Percentiles rank a stretch among this genome's conserved stretches.
Evolutionary conservation across 2,797 vertebrate genomes (phyloP).

Genomic region (Geotrypetes seraphini): DNA sequence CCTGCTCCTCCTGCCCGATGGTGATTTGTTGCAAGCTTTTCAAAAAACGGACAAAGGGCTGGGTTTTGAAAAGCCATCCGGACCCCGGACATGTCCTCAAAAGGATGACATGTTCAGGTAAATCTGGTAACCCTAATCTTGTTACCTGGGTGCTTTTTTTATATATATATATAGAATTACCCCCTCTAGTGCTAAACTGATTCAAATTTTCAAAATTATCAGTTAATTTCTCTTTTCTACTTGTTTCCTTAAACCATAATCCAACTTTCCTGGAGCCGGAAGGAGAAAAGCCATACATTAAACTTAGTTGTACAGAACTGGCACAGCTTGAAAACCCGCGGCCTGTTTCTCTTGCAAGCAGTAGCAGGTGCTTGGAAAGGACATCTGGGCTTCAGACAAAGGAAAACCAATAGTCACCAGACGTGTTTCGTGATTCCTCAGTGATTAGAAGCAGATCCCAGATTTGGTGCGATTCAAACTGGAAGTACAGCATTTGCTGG

Average conservation of each 20-base stretch:
- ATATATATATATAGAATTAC: too few species aligned
- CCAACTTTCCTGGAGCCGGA: neutral
- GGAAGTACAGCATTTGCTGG: too few species aligned
- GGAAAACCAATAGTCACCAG: slow-evolving; percentile 7
- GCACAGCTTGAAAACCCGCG: slow-evolving; percentile 3
- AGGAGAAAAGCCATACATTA: neutral
- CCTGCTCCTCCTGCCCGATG: too few species aligned
- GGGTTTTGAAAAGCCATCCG: too few species aligned
- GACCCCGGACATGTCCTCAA: too few species aligned
- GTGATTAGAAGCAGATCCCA: slow-evolving; percentile 35
- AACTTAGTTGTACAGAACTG: slow-evolving; percentile 2
- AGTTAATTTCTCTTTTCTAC: slow-evolving; percentile 1
- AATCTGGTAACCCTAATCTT: too few species aligned
- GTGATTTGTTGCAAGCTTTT: too few species aligned
- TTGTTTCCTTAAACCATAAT: neutral
- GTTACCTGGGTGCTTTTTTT: too few species aligned
- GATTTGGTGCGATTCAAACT: neutral
- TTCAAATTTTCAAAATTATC: too few species aligned
- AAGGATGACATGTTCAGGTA: too few species aligned
- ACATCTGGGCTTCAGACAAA: slow-evolving; percentile 15
- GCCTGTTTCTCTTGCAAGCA: slow-evolving; percentile 10
- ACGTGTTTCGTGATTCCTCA: slow-evolving; percentile 14
- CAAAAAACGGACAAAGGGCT: too few species aligned
- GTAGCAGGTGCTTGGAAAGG: slow-evolving; percentile 29
- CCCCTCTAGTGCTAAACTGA: too few species aligned